These are phyloP conservation scores for Trimorus sp. DNA, from an alignment of 2,888 invertebrate genomes.

Conservation along the genomic window DNA sequence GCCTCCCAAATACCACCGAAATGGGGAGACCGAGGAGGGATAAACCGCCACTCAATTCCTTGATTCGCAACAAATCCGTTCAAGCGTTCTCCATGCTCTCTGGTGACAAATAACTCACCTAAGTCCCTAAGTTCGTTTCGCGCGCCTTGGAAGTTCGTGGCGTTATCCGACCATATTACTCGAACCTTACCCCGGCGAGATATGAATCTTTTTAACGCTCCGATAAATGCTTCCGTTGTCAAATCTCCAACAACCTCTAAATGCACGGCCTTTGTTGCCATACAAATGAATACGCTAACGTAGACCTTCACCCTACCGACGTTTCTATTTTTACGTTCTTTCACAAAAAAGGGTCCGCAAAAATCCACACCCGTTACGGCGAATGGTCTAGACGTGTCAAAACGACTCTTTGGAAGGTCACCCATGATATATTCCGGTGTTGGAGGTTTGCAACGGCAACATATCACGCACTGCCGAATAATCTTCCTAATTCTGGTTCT, in stretches of 20 bases:
- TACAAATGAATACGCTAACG: conserved; percentile 71
- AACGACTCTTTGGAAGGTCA: conserved; percentile 42
- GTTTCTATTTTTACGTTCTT: conserved; percentile 65
- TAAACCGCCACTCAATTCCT: conserved; percentile 66
- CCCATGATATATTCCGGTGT: background rate
- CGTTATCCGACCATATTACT: conserved; percentile 66
- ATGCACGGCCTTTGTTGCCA: conserved; percentile 73
- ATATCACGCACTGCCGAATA: conserved; percentile 57
- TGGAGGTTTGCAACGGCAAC: conserved; percentile 41
- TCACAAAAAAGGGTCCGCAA: conserved; percentile 70
- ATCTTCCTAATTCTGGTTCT: conserved; percentile 30
- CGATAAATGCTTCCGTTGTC: conserved; percentile 72
- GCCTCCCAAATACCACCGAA: conserved; percentile 71
- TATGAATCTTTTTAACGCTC: conserved; percentile 72
- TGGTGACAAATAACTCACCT: background rate
- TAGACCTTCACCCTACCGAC: conserved; percentile 44
- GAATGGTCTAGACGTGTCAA: conserved; percentile 65
- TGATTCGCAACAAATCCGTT: background rate
- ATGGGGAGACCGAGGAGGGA: conserved; percentile 68
- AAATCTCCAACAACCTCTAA: conserved; percentile 72
- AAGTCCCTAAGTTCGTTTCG: conserved; percentile 47
- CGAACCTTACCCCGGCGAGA: conserved; percentile 69
- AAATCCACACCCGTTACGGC: conserved; percentile 68
- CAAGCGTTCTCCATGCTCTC: background rate
- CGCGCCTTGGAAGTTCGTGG: conserved; percentile 71